Evolutionary conservation across 2,888 invertebrate genomes (phyloP).

Genomic region (Caenorhabditis auriculariae): DNA sequence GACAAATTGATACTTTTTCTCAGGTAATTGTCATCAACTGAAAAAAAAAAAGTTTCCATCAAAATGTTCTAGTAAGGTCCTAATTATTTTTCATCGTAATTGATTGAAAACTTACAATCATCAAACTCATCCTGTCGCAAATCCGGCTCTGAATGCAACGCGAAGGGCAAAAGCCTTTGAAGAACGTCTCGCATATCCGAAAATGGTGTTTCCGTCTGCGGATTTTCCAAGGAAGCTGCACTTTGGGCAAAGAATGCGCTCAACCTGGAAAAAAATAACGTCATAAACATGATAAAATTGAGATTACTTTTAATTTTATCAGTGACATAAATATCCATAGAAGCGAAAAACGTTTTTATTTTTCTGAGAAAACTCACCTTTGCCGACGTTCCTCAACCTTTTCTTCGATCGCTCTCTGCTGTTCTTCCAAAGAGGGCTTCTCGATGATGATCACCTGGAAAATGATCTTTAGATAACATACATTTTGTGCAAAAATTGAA

Average conservation of each 20-base stretch:
- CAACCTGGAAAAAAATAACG: background rate
- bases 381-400: background rate
- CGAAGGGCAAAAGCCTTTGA: constrained; percentile 27
- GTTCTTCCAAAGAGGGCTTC: no score
- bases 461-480: no score
- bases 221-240: no score
- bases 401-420: constrained; percentile 2
- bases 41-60: constrained; percentile 4
- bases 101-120: constrained; percentile 23
- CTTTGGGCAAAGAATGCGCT: no score
- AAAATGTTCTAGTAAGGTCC: no score
- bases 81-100: no score
- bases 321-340: no score
- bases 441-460: no score
- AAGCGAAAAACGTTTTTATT: no score
- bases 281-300: no score
- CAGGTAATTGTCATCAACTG: constrained; percentile 23
- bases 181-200: constrained; percentile 19
- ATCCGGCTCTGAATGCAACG: constrained; percentile 14
- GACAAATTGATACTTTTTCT: constrained; percentile 8
- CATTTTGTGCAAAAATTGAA: no score
- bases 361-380: background rate
- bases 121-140: constrained; percentile 14
- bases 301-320: no score
- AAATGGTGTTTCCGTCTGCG: constrained; percentile 24